These are phyloP conservation scores for Mobula birostris DNA, from an alignment of 2,113 vertebrate genomes.

Conservation along the genomic window DNA sequence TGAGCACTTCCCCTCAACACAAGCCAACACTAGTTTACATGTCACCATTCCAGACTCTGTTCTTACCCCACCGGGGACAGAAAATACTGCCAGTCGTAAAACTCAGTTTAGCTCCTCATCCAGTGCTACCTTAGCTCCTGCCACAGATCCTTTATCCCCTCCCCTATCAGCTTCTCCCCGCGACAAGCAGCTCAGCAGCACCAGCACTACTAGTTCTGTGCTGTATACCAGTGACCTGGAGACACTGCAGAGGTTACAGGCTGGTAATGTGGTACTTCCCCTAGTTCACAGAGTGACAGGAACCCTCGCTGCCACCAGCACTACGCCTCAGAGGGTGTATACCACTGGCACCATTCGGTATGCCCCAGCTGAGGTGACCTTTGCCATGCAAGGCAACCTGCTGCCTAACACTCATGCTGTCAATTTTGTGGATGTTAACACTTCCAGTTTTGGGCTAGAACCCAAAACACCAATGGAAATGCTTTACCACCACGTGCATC, in stretches of 20 bases:
- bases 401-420: conserved; percentile 85
- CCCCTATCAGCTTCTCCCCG: conserved; percentile 93
- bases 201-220: conserved; percentile 76
- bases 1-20: conserved; percentile 84
- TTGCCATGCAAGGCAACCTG: conserved; percentile 93
- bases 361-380: conserved; percentile 91
- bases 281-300: conserved; percentile 90
- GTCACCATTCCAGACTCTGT: conserved; percentile 93
- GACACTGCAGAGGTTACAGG: conserved; percentile 90
- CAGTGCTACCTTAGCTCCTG: conserved; percentile 68
- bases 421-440: conserved; percentile 92
- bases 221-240: conserved; percentile 92
- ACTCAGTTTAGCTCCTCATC: conserved; percentile 72
- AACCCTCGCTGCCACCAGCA: conserved; percentile 79
- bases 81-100: conserved; percentile 77
- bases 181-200: conserved; percentile 81
- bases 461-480: conserved; percentile 99
- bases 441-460: conserved; percentile 85
- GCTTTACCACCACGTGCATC: conserved; percentile 98
- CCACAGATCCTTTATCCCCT: conserved; percentile 86
- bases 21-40: conserved; percentile 72
- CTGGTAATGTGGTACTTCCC: conserved; percentile 89
- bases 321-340: conserved; percentile 87
- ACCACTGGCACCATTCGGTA: conserved; percentile 98
- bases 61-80: conserved; percentile 86